phyloP scores from a whole-genome alignment of 2,888 invertebrate genomes.

The Cantharis nigra region DNA sequence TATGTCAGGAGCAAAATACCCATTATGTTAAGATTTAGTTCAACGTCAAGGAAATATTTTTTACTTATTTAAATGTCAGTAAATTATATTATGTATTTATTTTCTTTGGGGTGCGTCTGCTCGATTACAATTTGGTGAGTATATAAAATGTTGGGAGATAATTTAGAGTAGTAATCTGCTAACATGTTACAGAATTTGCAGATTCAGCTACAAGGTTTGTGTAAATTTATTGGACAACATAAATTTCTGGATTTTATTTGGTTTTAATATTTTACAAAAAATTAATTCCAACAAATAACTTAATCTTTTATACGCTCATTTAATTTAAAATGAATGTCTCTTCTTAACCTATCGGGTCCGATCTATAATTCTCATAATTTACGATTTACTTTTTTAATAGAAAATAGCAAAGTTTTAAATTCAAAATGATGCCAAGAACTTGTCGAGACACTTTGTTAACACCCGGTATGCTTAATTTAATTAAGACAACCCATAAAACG shows the following conservation, averaged over 20 bases:
- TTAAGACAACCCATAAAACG: not conserved
- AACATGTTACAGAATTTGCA: not conserved
- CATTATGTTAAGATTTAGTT: not conserved
- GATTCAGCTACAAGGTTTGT: not conserved
- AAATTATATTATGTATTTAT: not conserved
- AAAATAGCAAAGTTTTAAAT: not conserved
- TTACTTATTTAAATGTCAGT: not conserved
- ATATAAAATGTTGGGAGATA: not conserved
- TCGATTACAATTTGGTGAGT: not conserved
- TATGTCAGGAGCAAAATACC: not conserved
- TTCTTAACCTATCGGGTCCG: too few relatives aligned
- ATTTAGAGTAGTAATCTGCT: not conserved
- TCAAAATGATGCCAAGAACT: not conserved
- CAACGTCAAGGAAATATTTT: not conserved
- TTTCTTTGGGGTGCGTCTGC: not conserved
- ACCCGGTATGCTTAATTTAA: not conserved
- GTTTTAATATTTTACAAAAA: not conserved
- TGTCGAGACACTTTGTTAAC: not conserved
- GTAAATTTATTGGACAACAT: not conserved
- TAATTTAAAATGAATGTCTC: not conserved
- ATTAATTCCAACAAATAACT: not conserved
- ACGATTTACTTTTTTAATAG: too few relatives aligned
- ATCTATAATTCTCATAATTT: too few relatives aligned
- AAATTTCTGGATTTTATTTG: not conserved
- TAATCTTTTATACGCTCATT: not conserved